A percentile compares a stretch with the other conserved stretches of the same genome.
phyloP scores from a whole-genome alignment of 1,140 invertebrate species.

The Tyrophagus putrescentiae region DNA sequence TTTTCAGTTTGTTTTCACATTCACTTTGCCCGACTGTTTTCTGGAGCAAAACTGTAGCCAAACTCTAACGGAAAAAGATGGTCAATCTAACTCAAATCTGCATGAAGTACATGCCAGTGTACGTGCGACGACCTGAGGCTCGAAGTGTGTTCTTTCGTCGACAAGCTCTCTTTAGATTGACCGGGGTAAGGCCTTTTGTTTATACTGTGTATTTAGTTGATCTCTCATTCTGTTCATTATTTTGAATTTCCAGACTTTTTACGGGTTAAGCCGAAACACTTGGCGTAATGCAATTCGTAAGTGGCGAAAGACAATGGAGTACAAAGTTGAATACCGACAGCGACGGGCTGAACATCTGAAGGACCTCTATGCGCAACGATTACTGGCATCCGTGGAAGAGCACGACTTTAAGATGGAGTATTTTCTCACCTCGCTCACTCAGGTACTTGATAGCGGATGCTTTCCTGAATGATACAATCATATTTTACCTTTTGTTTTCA shows the following conservation, averaged over 20 bases:
- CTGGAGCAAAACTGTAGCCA: not conserved
- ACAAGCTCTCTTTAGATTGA: constrained; percentile 14
- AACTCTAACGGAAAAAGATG: not conserved
- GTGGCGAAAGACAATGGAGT: constrained; percentile 17
- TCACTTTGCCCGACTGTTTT: not conserved
- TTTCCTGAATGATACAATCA: not conserved
- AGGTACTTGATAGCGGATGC: not conserved
- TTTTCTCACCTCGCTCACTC: constrained; percentile 1
- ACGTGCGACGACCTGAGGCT: not conserved
- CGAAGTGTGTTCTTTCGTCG: constrained; percentile 16
- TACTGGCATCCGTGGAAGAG: constrained; percentile 17
- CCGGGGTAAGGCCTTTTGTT: not conserved
- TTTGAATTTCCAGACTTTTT: constrained; percentile 1
- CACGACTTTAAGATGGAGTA: constrained; percentile 13
- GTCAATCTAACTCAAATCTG: constrained; percentile 7
- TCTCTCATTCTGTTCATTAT: not conserved
- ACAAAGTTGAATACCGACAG: constrained; percentile 4
- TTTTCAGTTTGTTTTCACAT: not conserved
- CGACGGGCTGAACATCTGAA: not conserved
- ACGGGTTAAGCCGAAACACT: constrained; percentile 6
- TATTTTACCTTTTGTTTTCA: not conserved
- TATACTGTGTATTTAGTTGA: not conserved
- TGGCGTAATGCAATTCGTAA: constrained; percentile 8
- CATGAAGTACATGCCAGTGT: constrained; percentile 18
- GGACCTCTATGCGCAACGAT: constrained; percentile 16